Evolutionary conservation across 2,113 vertebrate species (phyloP).

Genomic region (Cryptoleucopteryx plumbea): DNA sequence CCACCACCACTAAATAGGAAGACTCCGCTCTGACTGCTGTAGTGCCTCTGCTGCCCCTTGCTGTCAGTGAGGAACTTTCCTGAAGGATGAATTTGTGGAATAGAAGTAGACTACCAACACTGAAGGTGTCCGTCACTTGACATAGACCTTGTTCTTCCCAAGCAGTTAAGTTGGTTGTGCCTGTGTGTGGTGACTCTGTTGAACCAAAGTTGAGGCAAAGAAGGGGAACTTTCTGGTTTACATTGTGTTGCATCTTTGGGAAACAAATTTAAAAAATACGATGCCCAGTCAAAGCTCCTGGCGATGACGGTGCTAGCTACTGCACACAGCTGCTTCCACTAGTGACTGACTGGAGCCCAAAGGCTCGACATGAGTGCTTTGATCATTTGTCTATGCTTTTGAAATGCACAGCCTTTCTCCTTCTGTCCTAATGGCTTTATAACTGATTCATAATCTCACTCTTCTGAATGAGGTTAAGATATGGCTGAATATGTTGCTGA

Average conservation of each 20-base stretch:
- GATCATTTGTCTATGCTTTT: background rate
- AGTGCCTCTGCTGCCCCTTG: background rate
- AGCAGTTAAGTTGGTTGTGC: background rate
- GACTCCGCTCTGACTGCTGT: background rate
- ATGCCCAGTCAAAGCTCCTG: background rate
- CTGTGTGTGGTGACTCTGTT: fast-evolving
- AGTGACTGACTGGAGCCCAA: background rate
- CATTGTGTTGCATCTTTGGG: background rate
- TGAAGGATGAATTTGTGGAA: background rate
- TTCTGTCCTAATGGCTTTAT: background rate
- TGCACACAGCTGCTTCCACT: background rate
- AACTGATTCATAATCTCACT: background rate
- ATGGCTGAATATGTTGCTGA: background rate
- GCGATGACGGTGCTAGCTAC: fast-evolving
- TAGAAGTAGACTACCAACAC: background rate
- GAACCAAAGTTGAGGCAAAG: background rate
- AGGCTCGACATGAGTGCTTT: background rate
- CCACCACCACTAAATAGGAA: background rate
- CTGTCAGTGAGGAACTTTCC: background rate
- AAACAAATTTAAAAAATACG: fast-evolving
- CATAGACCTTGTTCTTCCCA: background rate
- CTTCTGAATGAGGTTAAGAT: background rate
- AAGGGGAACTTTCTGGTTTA: background rate
- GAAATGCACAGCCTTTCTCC: background rate
- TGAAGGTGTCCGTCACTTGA: fast-evolving